These are phyloP conservation scores for Tragelaphus imberbis DNA, from an alignment of 2,113 vertebrate genomes.

Conservation along the genomic window DNA sequence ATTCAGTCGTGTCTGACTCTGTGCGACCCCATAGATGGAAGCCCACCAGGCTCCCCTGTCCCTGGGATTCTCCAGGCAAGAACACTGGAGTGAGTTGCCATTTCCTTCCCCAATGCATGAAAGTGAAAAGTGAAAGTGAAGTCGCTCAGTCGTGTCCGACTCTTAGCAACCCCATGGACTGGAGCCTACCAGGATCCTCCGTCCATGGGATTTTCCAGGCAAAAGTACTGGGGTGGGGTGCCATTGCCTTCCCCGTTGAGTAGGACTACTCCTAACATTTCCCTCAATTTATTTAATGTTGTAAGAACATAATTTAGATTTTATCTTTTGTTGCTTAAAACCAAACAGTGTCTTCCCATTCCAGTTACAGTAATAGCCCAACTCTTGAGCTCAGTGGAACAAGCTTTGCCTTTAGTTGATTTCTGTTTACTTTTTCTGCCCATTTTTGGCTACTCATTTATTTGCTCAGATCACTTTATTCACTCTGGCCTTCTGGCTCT, in stretches of 20 bases:
- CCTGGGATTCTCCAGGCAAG: too few species aligned
- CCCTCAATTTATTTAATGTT: background rate
- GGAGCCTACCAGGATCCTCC: too few species aligned
- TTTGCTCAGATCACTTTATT: background rate
- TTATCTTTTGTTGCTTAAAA: background rate
- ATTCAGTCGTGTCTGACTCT: too few species aligned
- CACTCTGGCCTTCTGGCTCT: background rate
- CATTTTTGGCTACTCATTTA: background rate
- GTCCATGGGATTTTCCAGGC: too few species aligned
- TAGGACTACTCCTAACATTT: background rate
- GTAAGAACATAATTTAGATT: background rate
- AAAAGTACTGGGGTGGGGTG: too few species aligned
- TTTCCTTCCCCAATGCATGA: too few species aligned
- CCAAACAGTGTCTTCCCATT: background rate
- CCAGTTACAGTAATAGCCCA: background rate
- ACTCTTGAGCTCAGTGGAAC: background rate
- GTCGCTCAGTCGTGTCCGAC: too few species aligned
- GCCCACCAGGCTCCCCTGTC: too few species aligned
- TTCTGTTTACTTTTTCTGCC: background rate
- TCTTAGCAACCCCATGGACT: too few species aligned
- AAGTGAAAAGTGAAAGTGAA: too few species aligned
- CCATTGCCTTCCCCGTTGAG: background rate
- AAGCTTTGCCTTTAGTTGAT: background rate
- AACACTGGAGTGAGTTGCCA: too few species aligned
- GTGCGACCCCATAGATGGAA: too few species aligned